phyloP scores from a whole-genome alignment of 2,113 vertebrate species.

The Melospiza georgiana region DNA sequence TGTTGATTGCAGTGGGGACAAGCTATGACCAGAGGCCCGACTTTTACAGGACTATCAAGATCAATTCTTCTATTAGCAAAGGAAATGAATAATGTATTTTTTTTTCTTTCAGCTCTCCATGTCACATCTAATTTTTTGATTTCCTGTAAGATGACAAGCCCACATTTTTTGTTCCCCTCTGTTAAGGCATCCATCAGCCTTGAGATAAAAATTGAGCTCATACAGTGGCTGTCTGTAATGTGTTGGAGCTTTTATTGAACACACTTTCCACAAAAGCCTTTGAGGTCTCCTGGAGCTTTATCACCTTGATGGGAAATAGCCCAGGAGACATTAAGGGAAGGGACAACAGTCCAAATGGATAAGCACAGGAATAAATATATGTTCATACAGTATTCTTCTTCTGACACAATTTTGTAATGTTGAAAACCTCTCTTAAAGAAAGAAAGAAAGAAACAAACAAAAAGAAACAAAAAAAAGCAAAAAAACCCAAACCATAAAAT shows the following conservation, averaged over 20 bases:
- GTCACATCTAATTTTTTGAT: neutral
- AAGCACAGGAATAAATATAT: neutral
- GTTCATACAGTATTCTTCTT: neutral
- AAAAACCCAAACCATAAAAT: neutral
- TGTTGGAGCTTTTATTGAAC: neutral
- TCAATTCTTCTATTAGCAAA: neutral
- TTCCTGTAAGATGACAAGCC: neutral
- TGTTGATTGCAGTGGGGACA: neutral
- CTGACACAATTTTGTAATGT: rapidly evolving
- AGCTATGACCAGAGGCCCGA: neutral
- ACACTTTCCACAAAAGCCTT: neutral
- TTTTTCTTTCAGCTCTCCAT: neutral
- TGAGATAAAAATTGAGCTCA: neutral
- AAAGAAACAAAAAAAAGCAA: neutral
- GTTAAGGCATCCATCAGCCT: neutral
- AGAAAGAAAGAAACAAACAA: neutral
- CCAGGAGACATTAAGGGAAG: neutral
- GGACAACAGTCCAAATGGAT: neutral
- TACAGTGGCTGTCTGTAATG: neutral
- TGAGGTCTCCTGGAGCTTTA: neutral
- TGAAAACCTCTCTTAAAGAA: neutral
- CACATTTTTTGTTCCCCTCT: neutral
- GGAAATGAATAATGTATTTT: neutral
- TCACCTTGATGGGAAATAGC: neutral
- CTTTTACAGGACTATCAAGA: neutral